Conservation (phyloP, 2,113 vertebrate species). For the Poecile atricapillus region DNA sequence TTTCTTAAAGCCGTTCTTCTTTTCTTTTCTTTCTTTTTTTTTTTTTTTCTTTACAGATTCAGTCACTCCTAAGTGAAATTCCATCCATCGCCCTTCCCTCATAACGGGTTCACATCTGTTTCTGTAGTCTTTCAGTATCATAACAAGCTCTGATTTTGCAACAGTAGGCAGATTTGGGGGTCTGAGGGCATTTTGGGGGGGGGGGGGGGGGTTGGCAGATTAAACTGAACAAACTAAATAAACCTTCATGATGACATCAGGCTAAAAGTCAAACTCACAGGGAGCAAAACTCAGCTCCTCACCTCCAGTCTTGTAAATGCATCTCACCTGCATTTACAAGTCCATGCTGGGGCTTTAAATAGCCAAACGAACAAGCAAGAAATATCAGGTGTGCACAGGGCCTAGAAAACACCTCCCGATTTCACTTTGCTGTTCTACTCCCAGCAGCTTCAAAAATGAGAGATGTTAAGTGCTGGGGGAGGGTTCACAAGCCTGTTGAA, state of each 20-base stretch:
- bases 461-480: not conserved
- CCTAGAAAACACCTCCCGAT: not conserved
- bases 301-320: not conserved
- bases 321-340: not conserved
- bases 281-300: not conserved
- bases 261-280: not conserved
- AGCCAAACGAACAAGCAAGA: not conserved
- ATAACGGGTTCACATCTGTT: not conserved
- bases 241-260: not conserved
- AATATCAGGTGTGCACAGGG: not conserved
- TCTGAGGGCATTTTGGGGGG: not conserved
- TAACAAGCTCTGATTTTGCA: constrained; percentile 24
- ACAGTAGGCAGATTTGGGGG: not conserved
- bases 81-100: not conserved
- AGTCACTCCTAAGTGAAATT: not conserved
- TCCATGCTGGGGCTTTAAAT: not conserved
- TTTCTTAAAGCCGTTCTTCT: not conserved
- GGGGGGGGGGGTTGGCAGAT: not conserved
- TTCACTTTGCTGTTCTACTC: not conserved
- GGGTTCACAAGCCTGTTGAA: not conserved
- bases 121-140: not conserved
- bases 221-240: not conserved
- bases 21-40: not conserved
- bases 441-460: not conserved
- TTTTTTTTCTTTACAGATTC: not conserved